Percentiles rank a stretch among this genome's conserved stretches.
These are phyloP conservation scores for Carassius auratus DNA, from an alignment of 2,113 vertebrate species.

Conservation along the genomic window DNA sequence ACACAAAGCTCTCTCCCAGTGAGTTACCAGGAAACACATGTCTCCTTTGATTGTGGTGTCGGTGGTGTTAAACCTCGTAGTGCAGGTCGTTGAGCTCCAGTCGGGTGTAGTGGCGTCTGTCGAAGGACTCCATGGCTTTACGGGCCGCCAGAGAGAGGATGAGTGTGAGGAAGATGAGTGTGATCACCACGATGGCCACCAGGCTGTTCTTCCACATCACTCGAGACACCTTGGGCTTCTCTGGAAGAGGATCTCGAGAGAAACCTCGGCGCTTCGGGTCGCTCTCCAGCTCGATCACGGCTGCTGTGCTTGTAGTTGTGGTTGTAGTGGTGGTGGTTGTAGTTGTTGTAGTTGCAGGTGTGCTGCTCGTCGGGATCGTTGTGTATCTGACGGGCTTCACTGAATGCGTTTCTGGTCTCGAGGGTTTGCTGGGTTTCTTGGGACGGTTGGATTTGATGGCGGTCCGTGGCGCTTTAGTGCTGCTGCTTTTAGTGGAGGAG, in stretches of 20 bases:
- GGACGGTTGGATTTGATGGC: slow-evolving; percentile 56
- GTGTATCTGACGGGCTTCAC: neutral
- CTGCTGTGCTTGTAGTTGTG: slow-evolving; percentile 12
- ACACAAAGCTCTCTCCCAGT: neutral
- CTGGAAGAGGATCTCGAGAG: slow-evolving; percentile 31
- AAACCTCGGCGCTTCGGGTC: slow-evolving; percentile 55
- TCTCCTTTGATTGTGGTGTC: neutral
- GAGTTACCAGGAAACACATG: neutral
- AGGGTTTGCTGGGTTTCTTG: slow-evolving; percentile 66
- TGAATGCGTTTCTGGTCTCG: slow-evolving; percentile 61
- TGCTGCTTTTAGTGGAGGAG: slow-evolving; percentile 31
- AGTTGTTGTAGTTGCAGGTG: neutral
- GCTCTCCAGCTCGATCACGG: slow-evolving; percentile 40
- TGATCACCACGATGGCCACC: slow-evolving; percentile 72
- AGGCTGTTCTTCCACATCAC: slow-evolving; percentile 68
- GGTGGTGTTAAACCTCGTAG: slow-evolving; percentile 68
- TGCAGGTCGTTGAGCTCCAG: slow-evolving; percentile 81
- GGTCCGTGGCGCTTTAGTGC: neutral
- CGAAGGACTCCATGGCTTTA: slow-evolving; percentile 79
- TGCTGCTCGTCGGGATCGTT: neutral
- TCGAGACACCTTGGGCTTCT: slow-evolving; percentile 22
- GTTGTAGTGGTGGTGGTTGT: neutral
- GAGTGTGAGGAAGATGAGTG: slow-evolving; percentile 67
- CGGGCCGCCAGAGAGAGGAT: slow-evolving; percentile 69
- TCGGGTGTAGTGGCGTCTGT: slow-evolving; percentile 78